phyloP scores from a whole-genome alignment of 92 coral and sea anemone species.

The Hydrozoanthus gracilis region DNA sequence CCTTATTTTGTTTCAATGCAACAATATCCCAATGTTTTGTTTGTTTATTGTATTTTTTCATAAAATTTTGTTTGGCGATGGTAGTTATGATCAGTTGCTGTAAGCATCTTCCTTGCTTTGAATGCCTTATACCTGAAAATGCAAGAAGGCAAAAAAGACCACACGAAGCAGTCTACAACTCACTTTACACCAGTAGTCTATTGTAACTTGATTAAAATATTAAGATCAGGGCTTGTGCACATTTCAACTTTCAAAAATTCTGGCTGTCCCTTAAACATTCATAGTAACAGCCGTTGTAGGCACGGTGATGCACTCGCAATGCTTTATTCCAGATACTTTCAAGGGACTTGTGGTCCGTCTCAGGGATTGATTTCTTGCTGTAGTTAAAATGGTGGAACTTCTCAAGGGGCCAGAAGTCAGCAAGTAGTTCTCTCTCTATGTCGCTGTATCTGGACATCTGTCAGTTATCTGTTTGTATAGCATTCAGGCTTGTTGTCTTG shows the following conservation, averaged over 20 bases:
- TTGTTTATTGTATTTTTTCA: not conserved
- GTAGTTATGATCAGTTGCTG: not conserved
- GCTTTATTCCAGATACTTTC: not conserved
- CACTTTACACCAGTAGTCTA: no score
- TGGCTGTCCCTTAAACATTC: not conserved
- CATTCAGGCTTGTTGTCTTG: not conserved
- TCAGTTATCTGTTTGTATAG: not conserved
- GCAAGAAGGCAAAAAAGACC: not conserved
- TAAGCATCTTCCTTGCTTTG: not conserved
- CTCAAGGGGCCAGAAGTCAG: conserved; percentile 3
- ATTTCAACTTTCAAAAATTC: no score
- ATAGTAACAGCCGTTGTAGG: not conserved
- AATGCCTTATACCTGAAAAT: not conserved
- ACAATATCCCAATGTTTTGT: no score
- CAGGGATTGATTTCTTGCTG: not conserved
- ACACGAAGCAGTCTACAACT: not conserved
- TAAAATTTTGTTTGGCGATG: not conserved
- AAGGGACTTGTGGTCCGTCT: not conserved
- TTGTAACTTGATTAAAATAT: no score
- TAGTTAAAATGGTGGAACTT: conserved; percentile 6
- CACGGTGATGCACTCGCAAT: not conserved
- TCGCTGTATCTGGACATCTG: conserved; percentile 14
- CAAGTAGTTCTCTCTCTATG: conserved; percentile 17
- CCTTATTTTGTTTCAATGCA: no score
- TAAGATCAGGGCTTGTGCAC: no score